Evolutionary conservation across 1,140 invertebrate genomes (phyloP).

Genomic region (Dendrolimus punctatus): DNA sequence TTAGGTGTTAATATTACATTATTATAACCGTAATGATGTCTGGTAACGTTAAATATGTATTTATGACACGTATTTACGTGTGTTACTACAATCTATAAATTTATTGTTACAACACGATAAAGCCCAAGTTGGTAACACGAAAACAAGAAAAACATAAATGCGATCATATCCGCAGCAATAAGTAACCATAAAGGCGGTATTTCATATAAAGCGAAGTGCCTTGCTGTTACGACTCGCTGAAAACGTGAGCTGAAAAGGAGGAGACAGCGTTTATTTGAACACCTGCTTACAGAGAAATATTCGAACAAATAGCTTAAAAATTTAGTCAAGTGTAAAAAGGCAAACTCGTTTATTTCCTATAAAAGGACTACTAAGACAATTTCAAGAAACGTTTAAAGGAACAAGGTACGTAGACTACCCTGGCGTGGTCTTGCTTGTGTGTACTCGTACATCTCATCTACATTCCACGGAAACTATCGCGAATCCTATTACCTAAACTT

Average conservation of each 20-base stretch:
- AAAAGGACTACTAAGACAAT: neutral
- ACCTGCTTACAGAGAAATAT: conserved; percentile 40
- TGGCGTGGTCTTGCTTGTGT: no score
- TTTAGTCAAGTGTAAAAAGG: conserved; percentile 5
- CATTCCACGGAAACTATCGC: no score
- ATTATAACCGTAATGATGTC: neutral
- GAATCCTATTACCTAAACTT: no score
- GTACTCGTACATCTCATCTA: no score
- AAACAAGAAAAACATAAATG: conserved; percentile 33
- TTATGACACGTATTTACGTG: conserved; percentile 3
- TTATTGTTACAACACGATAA: conserved; percentile 21
- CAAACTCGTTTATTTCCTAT: neutral
- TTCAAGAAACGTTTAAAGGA: no score
- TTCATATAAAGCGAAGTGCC: conserved; percentile 47
- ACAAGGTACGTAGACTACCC: no score
- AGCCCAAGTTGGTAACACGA: conserved; percentile 14
- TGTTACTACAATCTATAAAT: conserved; percentile 10
- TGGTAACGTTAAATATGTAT: conserved; percentile 6
- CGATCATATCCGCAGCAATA: conserved; percentile 41
- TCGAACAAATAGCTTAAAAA: conserved; percentile 26
- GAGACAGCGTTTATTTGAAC: conserved; percentile 43
- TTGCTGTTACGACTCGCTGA: conserved; percentile 39
- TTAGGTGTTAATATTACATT: no score
- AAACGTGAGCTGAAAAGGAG: conserved; percentile 46
- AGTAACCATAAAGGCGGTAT: conserved; percentile 51